Base-by-base conservation (phyloP, 2,113 vertebrate genomes). In the Xiphophorus couchianus region DNA sequence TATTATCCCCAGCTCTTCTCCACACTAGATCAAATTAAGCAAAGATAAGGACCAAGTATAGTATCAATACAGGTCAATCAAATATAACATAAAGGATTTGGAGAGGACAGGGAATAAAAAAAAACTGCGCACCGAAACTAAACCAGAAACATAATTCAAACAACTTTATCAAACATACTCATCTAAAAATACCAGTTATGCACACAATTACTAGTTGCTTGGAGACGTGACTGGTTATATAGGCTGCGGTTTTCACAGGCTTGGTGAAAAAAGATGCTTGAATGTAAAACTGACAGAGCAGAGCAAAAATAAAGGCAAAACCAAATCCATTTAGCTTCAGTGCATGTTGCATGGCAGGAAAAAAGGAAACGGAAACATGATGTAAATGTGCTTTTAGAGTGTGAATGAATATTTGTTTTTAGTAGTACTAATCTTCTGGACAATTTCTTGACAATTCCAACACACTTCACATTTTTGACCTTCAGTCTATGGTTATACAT, bases 141-240 rank as follows among this genome's bases (percentile, higher is more conserved):
- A 42, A 60, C n/a, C 28, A 67, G 3, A 25, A 61, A 73, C 35
- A 30, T 31, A 31, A 66, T 30, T 29, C 27, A 28, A 33, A 37
- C 14, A 64, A 54, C 48, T 69, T 65, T 22, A 35, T 42, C 30
- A 19, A 14, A 64, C 63, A 19, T 17, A 31, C 25, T 60, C 15
- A n/a, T 58, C 25, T 58, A 58, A 58, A 25, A 22, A 58, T 25
- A 67, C 35, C 31, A 31, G 65, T 29, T 19, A 63, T 63, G 51
- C 22, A 70, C 27, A 37, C 17, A 17, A 39, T 62, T 66, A 62
- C 28, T 62, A 64, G 77, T 78, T 83, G 68, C 81, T 78, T 78
- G 31, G 69, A 31, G 65, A 84, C 72, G 2, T 31, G 37, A 17
- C 66, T 29, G 22, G 72, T 73, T 14, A 7, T 73, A 31, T 17